Evolutionary conservation across 2,113 vertebrate genomes (phyloP).

Genomic region (Tragulus kanchil): DNA sequence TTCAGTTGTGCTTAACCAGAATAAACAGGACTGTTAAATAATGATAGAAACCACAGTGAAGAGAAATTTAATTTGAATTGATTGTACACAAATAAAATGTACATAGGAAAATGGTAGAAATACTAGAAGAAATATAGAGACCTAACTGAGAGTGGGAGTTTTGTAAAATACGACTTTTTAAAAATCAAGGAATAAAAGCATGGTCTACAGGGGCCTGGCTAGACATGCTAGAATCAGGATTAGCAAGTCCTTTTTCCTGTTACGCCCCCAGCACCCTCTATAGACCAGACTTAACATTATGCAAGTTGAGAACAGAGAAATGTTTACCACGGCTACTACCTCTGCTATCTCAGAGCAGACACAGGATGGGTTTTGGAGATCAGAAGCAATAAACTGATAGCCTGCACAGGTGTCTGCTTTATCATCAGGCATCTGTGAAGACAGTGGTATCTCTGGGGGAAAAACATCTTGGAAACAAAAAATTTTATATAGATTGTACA

Average conservation of each 20-base stretch:
- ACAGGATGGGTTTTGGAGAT: neutral
- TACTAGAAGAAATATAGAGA: neutral
- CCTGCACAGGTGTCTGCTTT: neutral
- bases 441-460: neutral
- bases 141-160: neutral
- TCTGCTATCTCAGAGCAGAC: neutral
- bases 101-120: neutral
- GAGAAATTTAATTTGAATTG: neutral
- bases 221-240: neutral
- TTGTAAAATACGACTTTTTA: neutral
- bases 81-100: neutral
- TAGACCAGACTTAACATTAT: neutral
- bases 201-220: neutral
- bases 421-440: neutral
- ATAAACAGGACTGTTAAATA: neutral
- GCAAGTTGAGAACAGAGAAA: neutral
- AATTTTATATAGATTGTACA: accelerated
- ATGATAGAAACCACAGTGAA: neutral
- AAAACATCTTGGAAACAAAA: neutral
- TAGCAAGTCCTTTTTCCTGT: neutral
- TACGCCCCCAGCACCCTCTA: neutral
- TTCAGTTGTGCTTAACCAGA: neutral
- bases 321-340: neutral
- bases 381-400: neutral
- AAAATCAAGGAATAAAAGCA: neutral